Conservation (phyloP, 2,888 invertebrate species). For the Panopea generosa region DNA sequence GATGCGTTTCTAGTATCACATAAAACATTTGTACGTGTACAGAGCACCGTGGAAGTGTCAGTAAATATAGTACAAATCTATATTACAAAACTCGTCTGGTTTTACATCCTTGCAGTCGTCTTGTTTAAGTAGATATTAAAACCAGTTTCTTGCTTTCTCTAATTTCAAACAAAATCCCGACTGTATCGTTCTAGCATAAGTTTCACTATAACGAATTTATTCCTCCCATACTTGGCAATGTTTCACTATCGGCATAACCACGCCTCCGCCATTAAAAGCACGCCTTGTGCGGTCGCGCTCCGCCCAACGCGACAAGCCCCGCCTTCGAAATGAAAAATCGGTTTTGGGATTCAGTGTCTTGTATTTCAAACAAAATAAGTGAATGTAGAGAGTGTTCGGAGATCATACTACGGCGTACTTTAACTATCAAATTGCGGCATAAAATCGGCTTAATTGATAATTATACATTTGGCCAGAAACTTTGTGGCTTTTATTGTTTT, state of each 20-base stretch:
- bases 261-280: background rate
- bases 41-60: too few species aligned
- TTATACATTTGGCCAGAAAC: conserved; percentile 8
- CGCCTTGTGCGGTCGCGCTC: background rate
- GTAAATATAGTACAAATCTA: too few species aligned
- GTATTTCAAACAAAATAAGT: conserved; percentile 16
- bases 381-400: background rate
- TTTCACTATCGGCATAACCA: background rate
- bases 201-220: background rate
- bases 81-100: too few species aligned
- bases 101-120: too few species aligned
- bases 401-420: conserved; percentile 2
- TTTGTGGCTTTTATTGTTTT: conserved; percentile 6
- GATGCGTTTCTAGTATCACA: too few species aligned
- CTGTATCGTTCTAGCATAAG: background rate
- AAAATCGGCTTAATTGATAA: conserved; percentile 21
- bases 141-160: too few species aligned
- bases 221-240: background rate
- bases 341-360: conserved; percentile 20
- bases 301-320: background rate
- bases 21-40: too few species aligned
- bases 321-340: conserved; percentile 14
- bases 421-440: conserved; percentile 18
- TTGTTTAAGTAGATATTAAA: too few species aligned
- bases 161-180: too few species aligned